phyloP scores from a whole-genome alignment of 1,140 invertebrate species.

The Helicoverpa zea region DNA sequence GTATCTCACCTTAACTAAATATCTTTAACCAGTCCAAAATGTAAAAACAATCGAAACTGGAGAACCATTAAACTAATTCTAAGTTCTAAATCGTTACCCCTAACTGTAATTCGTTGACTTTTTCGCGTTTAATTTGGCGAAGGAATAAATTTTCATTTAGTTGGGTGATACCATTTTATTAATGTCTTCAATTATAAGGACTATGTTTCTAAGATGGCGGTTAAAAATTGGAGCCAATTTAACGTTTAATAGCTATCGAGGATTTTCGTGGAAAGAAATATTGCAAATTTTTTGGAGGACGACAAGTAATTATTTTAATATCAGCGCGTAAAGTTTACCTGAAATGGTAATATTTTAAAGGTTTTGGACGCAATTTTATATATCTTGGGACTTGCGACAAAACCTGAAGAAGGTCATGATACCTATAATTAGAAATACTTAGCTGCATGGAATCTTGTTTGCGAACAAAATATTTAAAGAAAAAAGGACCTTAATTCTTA shows the following conservation, averaged over 20 bases:
- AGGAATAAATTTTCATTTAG: constrained; percentile 81
- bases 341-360: too few species aligned
- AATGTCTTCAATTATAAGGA: constrained; percentile 71
- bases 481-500: too few species aligned
- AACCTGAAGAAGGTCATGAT: too few species aligned
- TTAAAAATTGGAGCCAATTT: constrained; percentile 44
- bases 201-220: constrained; percentile 52
- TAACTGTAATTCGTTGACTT: constrained; percentile 54
- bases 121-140: constrained; percentile 66
- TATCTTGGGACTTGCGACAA: too few species aligned
- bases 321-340: too few species aligned
- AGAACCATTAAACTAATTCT: neutral
- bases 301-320: too few species aligned
- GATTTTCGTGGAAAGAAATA: neutral
- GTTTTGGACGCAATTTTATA: too few species aligned
- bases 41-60: neutral
- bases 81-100: constrained; percentile 46
- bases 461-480: too few species aligned
- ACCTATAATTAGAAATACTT: too few species aligned
- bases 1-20: too few species aligned
- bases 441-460: too few species aligned
- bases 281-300: constrained; percentile 1
- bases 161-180: constrained; percentile 71
- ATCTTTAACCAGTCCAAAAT: too few species aligned
- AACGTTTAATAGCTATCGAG: constrained; percentile 23